Percentiles rank a stretch among this genome's conserved stretches.
phyloP scores from a whole-genome alignment of 2,113 vertebrate genomes.

The Numida meleagris region DNA sequence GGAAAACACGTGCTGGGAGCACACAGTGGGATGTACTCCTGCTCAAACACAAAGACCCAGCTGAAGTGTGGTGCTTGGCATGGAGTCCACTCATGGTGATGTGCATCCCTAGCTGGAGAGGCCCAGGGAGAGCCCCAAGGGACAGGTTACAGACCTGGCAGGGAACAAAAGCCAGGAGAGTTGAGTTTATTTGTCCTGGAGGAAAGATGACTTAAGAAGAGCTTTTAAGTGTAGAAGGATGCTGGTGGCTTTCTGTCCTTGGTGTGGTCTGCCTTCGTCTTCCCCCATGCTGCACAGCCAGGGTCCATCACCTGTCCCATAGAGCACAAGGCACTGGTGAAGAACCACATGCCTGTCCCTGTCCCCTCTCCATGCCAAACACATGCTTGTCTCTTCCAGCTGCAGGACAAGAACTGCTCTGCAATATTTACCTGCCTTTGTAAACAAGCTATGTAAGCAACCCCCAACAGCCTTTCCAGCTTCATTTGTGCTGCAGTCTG shows the following conservation, averaged over 20 bases:
- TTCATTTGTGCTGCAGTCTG: neutral
- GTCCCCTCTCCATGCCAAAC: neutral
- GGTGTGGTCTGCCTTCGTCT: neutral
- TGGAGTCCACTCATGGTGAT: neutral
- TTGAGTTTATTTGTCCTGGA: neutral
- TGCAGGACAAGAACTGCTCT: neutral
- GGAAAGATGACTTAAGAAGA: accelerated
- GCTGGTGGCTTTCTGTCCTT: neutral
- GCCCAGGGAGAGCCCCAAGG: neutral
- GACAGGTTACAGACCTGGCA: neutral
- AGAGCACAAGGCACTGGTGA: neutral
- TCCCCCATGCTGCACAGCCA: too few species aligned
- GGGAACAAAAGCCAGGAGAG: neutral
- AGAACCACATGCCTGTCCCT: accelerated
- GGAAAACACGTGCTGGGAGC: neutral
- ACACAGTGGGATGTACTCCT: accelerated
- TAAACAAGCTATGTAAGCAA: neutral
- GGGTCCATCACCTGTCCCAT: neutral
- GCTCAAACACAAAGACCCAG: neutral
- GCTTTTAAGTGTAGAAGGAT: neutral
- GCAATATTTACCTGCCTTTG: accelerated
- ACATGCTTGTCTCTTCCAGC: neutral
- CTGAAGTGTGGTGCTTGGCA: neutral
- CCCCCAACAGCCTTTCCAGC: neutral
- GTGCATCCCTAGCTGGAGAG: neutral